Evolutionary conservation across 2,888 invertebrate genomes (phyloP).

Genomic region (Polyploca ridens): DNA sequence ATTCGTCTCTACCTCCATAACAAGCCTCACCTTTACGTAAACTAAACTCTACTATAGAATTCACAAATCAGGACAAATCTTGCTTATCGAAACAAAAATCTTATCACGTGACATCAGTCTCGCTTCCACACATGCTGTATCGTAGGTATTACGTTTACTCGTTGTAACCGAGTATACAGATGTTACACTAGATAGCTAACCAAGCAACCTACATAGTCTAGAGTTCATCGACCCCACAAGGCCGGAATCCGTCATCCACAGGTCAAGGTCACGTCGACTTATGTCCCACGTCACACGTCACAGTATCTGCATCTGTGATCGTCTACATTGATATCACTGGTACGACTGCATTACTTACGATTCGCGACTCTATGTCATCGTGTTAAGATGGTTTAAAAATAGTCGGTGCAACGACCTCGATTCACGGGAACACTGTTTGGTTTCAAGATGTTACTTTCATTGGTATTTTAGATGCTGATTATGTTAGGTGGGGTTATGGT

Average conservation of each 20-base stretch:
- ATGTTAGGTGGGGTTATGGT: conserved; percentile 52
- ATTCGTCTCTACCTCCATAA: too few species aligned
- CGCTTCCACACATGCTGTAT: neutral
- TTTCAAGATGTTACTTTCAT: conserved; percentile 73
- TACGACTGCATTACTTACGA: conserved; percentile 48
- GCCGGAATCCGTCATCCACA: conserved; percentile 79
- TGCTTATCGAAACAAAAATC: neutral
- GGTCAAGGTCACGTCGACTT: conserved; percentile 77
- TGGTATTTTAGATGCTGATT: conserved; percentile 64
- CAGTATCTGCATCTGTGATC: conserved; percentile 79
- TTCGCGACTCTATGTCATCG: conserved; percentile 59
- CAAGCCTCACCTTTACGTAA: too few species aligned
- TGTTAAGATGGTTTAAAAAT: conserved; percentile 62
- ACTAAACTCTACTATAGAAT: neutral
- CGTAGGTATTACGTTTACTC: conserved; percentile 8
- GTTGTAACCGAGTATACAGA: conserved; percentile 37
- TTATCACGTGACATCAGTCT: conserved; percentile 5
- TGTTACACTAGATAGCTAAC: conserved; percentile 60
- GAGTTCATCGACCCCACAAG: conserved; percentile 77
- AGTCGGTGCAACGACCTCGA: conserved; percentile 75
- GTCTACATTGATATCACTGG: conserved; percentile 69
- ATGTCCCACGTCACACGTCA: conserved; percentile 66
- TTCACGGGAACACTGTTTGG: conserved; percentile 55
- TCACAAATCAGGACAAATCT: neutral
- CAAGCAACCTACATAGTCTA: conserved; percentile 53